Evolutionary conservation across 2,113 vertebrate genomes (phyloP).

Genomic region (Puma concolor): DNA sequence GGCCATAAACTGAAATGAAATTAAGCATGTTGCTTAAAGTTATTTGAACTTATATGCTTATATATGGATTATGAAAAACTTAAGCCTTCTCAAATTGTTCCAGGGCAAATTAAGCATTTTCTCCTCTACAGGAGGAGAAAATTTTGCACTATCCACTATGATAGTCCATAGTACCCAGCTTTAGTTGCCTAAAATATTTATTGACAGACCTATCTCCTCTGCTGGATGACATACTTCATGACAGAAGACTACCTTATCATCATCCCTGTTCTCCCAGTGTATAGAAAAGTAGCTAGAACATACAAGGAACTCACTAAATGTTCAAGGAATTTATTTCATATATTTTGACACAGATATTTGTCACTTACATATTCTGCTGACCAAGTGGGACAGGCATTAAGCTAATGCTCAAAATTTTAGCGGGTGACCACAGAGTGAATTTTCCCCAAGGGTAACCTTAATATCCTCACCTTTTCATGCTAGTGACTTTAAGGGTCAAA

Average conservation of each 20-base stretch:
- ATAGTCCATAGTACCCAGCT: rapidly evolving
- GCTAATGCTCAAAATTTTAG: not conserved
- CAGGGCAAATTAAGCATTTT: not conserved
- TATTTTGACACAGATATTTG: not conserved
- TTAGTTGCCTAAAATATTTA: not conserved
- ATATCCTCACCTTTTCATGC: not conserved
- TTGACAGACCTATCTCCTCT: not conserved
- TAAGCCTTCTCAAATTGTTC: not conserved
- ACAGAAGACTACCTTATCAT: not conserved
- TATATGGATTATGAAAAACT: not conserved
- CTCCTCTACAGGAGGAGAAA: not conserved
- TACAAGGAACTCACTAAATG: not conserved
- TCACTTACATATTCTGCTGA: not conserved
- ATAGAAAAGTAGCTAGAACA: not conserved
- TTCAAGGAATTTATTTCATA: not conserved
- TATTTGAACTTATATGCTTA: not conserved
- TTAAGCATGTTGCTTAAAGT: not conserved
- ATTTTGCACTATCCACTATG: too few species aligned
- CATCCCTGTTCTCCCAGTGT: not conserved
- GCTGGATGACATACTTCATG: not conserved
- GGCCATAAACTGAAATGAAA: not conserved
- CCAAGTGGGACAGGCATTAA: not conserved
- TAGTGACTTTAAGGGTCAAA: not conserved
- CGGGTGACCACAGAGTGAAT: not conserved
- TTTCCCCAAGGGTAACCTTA: not conserved